Percentiles rank a stretch among this genome's conserved stretches.
These are phyloP conservation scores for Blastomussa wellsi DNA, from an alignment of 92 coral and sea anemone genomes.

Conservation along the genomic window DNA sequence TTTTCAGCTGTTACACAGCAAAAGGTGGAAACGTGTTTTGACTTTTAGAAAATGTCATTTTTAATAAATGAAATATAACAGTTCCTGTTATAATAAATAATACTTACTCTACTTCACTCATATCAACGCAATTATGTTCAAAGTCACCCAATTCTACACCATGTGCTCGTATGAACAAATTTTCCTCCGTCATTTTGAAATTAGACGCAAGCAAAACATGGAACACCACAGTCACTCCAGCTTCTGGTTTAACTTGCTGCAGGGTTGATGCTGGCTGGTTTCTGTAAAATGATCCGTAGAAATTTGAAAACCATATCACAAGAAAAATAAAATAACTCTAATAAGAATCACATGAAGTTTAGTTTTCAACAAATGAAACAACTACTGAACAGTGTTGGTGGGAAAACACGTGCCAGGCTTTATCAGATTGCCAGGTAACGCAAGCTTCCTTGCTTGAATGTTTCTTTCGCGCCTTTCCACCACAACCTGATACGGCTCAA, in stretches of 20 bases:
- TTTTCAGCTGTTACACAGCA: too few relatives aligned
- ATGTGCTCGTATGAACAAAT: slow-evolving; percentile 42
- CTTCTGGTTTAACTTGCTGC: slow-evolving; percentile 12
- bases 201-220: slow-evolving; percentile 55
- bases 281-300: background rate
- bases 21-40: too few relatives aligned
- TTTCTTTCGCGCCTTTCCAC: background rate
- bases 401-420: too few relatives aligned
- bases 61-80: too few relatives aligned
- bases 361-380: too few relatives aligned
- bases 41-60: too few relatives aligned
- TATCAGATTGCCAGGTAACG: too few relatives aligned
- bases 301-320: background rate
- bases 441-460: background rate
- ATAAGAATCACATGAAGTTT: too few relatives aligned
- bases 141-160: slow-evolving; percentile 48
- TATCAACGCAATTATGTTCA: slow-evolving; percentile 8
- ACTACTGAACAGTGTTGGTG: too few relatives aligned
- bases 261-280: background rate
- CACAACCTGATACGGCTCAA: background rate
- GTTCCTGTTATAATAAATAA: background rate
- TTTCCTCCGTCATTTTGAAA: slow-evolving; percentile 34
- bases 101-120: background rate
- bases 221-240: slow-evolving; percentile 59
- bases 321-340: too few relatives aligned